These are phyloP conservation scores for Drosophila equinoxialis DNA, from an alignment of 1,140 invertebrate genomes.

Conservation along the genomic window DNA sequence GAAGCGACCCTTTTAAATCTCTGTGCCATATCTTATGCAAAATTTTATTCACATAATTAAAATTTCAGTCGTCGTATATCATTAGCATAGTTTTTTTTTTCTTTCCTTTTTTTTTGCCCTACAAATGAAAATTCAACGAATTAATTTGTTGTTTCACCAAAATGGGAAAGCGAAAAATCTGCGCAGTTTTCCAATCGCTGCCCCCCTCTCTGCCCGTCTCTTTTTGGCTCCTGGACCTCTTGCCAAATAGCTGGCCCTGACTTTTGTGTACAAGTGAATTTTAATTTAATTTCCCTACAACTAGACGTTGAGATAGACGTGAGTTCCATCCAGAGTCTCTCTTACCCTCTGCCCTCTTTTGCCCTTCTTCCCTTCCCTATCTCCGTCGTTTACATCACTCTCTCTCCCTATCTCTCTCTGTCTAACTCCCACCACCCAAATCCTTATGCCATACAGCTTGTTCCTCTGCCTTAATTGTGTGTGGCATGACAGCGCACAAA, in stretches of 20 bases:
- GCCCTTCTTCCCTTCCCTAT: background rate
- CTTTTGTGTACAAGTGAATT: constrained; percentile 78
- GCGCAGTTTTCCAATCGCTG: constrained; percentile 69
- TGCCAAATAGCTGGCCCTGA: constrained; percentile 45
- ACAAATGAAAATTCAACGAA: constrained; percentile 61
- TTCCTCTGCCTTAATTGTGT: constrained; percentile 75
- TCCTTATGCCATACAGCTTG: constrained; percentile 41
- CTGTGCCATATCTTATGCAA: constrained; percentile 25
- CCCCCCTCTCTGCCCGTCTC: constrained; percentile 4
- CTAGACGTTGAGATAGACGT: constrained; percentile 77
- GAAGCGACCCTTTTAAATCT: constrained; percentile 1
- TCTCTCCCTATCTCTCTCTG: background rate
- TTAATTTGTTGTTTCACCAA: constrained; percentile 69
- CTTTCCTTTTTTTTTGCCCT: background rate
- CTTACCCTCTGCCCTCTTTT: background rate
- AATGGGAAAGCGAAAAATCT: constrained; percentile 64
- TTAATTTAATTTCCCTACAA: constrained; percentile 80
- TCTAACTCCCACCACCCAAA: background rate
- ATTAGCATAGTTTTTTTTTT: constrained; percentile 71
- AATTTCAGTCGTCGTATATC: constrained; percentile 73
- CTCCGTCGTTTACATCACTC: too few species aligned
- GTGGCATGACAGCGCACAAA: constrained; percentile 79
- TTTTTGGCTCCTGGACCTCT: background rate
- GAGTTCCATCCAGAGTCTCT: constrained; percentile 44
- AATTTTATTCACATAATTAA: constrained; percentile 67